A percentile compares a stretch with the other conserved stretches of the same genome.
Evolutionary conservation across 2,888 invertebrate species (phyloP).

Genomic region (Dynastes hyllus): DNA sequence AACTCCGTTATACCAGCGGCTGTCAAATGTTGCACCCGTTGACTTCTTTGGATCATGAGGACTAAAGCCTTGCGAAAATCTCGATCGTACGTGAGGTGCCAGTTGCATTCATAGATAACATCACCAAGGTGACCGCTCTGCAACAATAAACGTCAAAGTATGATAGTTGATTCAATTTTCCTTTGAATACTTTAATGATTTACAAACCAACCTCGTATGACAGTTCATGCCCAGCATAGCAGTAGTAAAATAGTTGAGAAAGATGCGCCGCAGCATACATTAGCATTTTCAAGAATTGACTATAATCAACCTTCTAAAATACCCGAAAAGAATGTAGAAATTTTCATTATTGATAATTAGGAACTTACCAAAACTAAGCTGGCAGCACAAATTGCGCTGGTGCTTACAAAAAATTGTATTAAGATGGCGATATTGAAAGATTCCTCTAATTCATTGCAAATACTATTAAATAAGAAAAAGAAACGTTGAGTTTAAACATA

Average conservation of each 20-base stretch:
- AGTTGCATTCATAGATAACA: slow-evolving; percentile 51
- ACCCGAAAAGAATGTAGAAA: background rate
- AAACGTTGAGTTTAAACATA: background rate
- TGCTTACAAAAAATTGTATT: slow-evolving; percentile 55
- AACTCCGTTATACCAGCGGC: slow-evolving; percentile 55
- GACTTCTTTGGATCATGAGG: slow-evolving; percentile 53
- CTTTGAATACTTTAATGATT: background rate
- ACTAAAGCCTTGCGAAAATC: slow-evolving; percentile 53
- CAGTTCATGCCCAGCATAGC: slow-evolving; percentile 45
- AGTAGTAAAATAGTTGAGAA: slow-evolving; percentile 48
- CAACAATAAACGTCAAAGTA: slow-evolving; percentile 19
- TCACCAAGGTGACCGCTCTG: slow-evolving; percentile 51
- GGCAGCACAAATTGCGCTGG: slow-evolving; percentile 55
- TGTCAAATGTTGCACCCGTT: slow-evolving; percentile 52
- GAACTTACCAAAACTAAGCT: slow-evolving; percentile 51
- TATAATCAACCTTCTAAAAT: slow-evolving; percentile 39
- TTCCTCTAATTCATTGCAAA: slow-evolving; percentile 55
- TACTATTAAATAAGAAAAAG: slow-evolving; percentile 42
- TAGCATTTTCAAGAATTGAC: slow-evolving; percentile 46
- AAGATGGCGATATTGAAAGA: slow-evolving; percentile 51
- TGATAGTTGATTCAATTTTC: background rate
- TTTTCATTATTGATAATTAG: background rate
- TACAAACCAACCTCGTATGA: slow-evolving; percentile 7
- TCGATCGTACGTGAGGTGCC: slow-evolving; percentile 49
- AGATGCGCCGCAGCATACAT: slow-evolving; percentile 47